Evolutionary conservation across 2,113 vertebrate species (phyloP), one percentile per base, ranked within the genome.

Genomic region (Archocentrus centrarchus): DNA sequence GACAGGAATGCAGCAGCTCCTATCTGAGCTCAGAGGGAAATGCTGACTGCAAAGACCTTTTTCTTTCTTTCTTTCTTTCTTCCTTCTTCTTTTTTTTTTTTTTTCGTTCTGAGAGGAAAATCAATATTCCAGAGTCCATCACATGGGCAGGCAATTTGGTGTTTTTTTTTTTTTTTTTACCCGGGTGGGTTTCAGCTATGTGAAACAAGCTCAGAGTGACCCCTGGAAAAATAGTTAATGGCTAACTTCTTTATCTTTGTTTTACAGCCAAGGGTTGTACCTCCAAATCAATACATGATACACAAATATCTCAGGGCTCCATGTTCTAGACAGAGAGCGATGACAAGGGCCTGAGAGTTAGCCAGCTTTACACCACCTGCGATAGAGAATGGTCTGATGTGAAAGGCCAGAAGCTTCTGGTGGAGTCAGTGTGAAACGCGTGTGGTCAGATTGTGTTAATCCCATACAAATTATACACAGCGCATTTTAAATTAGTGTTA

Each of bases 51-150:
- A 89, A 84, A 90, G 81, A 85, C 85, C 83, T 89, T 91, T 92
- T 79, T 70, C 10, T 60, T 2, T 13, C 4, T 44, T 13, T 44
- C 4, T 37, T 37, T 9, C n/a, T n/a, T n/a, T n/a, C n/a, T n/a
- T n/a, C n/a, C n/a, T n/a, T n/a, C 4, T 8, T 37, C 82, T 88
- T 91, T 91, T 83, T 32, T 59, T 59, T 76, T 68, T 64, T 77
- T 68, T 90, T 27, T 83, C 93, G 88, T 90, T 83, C 79, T 35
- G 75, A 88, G 76, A 91, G 80, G 89, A 93, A 95, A 95, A 93
- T 96, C 94, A 93, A 92, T 94, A 95, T 91, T 93, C 95, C 94
- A 95, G 94, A 95, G 93, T 94, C 89, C 93, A 96, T 93, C 85
- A 93, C 10, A 90, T 85, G 59, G 79, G 4, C 76, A 86, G 77